These are phyloP conservation scores for Thamnophis elegans DNA, from an alignment of 2,797 vertebrate species.

Conservation along the genomic window DNA sequence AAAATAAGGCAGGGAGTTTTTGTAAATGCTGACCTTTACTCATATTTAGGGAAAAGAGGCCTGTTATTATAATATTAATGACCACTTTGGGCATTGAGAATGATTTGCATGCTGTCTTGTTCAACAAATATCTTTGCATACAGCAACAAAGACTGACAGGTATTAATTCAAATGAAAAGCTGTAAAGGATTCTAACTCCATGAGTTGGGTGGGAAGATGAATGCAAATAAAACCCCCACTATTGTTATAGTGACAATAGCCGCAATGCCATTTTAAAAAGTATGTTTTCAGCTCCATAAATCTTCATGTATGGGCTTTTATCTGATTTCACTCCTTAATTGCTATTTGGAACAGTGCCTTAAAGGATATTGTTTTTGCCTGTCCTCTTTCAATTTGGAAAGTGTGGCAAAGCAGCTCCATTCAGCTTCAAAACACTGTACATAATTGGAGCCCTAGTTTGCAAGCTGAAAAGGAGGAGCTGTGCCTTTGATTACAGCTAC, in stretches of 20 bases:
- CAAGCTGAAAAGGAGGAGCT: slow-evolving; percentile 62
- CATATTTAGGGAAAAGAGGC: not conserved
- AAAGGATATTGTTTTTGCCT: slow-evolving; percentile 52
- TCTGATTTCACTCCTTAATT: slow-evolving; percentile 64
- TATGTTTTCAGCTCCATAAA: slow-evolving; percentile 53
- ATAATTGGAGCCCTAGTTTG: slow-evolving; percentile 62
- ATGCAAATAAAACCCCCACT: slow-evolving; percentile 46
- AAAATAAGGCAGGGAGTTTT: slow-evolving; percentile 5
- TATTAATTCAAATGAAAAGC: slow-evolving; percentile 20
- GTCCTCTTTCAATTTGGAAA: slow-evolving; percentile 58
- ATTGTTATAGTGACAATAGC: slow-evolving; percentile 55
- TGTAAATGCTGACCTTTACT: not conserved
- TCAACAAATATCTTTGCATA: slow-evolving; percentile 28
- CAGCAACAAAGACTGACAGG: slow-evolving; percentile 37
- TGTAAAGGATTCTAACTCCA: slow-evolving; percentile 31
- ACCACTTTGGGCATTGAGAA: slow-evolving; percentile 21
- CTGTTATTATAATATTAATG: slow-evolving; percentile 8
- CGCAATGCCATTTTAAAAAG: slow-evolving; percentile 52
- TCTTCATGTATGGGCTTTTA: slow-evolving; percentile 58
- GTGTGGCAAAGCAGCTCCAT: slow-evolving; percentile 61
- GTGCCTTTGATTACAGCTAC: slow-evolving; percentile 64
- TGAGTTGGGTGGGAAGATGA: slow-evolving; percentile 26
- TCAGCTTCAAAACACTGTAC: slow-evolving; percentile 66
- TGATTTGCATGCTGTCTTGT: not conserved
- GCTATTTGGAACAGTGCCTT: slow-evolving; percentile 60